A percentile compares a stretch with the other conserved stretches of the same genome.
These are phyloP conservation scores for Ferdinandea cuprea DNA, from an alignment of 2,888 invertebrate species.

Conservation along the genomic window DNA sequence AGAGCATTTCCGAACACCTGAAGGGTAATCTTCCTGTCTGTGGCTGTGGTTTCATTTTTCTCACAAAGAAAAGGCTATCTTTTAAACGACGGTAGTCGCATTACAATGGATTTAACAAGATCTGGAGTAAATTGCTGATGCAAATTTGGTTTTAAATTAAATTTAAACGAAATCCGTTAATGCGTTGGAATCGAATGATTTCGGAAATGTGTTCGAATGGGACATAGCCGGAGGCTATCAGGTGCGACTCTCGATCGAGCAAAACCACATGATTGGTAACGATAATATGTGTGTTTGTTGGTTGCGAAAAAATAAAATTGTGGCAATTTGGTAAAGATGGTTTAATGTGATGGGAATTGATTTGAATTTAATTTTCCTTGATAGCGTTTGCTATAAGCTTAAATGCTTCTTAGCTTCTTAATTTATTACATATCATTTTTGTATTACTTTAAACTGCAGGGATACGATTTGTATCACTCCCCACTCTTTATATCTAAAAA, in stretches of 20 bases:
- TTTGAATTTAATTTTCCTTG: too few species aligned
- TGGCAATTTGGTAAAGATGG: too few species aligned
- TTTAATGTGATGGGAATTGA: too few species aligned
- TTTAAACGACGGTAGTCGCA: constrained; percentile 25
- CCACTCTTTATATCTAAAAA: too few species aligned
- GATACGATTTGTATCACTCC: too few species aligned
- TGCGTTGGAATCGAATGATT: constrained; percentile 29
- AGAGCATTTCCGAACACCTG: constrained; percentile 26
- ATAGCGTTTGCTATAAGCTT: too few species aligned
- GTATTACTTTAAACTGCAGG: too few species aligned
- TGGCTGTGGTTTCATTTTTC: constrained; percentile 30
- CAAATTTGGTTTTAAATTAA: constrained; percentile 46
- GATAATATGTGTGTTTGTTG: too few species aligned
- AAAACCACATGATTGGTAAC: too few species aligned
- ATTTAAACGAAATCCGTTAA: constrained; percentile 52
- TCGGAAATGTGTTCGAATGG: constrained; percentile 6
- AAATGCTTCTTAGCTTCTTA: too few species aligned
- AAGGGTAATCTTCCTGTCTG: constrained; percentile 48
- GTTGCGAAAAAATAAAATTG: too few species aligned
- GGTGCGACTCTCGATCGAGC: not conserved
- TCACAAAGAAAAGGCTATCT: not conserved
- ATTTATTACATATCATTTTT: too few species aligned
- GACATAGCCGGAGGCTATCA: constrained; percentile 22
- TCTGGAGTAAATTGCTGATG: constrained; percentile 47
- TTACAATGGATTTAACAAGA: constrained; percentile 34